These are phyloP conservation scores for Drosophila watanabei DNA, from an alignment of 1,140 invertebrate genomes.

Conservation along the genomic window DNA sequence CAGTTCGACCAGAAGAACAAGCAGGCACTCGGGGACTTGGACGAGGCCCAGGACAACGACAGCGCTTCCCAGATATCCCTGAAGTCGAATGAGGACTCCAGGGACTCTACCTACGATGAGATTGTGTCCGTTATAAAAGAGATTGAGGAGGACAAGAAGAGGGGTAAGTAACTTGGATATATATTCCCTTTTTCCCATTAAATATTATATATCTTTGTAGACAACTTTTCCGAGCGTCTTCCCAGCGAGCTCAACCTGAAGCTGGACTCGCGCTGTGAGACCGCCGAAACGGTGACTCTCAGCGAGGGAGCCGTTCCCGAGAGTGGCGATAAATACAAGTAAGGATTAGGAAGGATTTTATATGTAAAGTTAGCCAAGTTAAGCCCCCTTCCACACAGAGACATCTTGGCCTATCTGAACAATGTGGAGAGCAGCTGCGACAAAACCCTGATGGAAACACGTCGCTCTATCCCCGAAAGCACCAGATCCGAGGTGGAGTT, in stretches of 20 bases:
- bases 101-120: constrained; percentile 82
- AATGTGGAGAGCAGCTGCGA: constrained; percentile 84
- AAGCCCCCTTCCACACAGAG: constrained; percentile 43
- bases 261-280: constrained; percentile 62
- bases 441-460: constrained; percentile 79
- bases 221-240: constrained; percentile 73
- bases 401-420: constrained; percentile 82
- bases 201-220: constrained; percentile 23
- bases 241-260: constrained; percentile 71
- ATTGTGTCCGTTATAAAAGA: constrained; percentile 85
- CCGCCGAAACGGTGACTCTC: constrained; percentile 56
- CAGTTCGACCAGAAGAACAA: constrained; percentile 67
- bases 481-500: constrained; percentile 82
- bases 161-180: constrained; percentile 45
- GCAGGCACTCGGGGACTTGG: constrained; percentile 48
- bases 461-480: constrained; percentile 77
- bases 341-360: not conserved
- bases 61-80: constrained; percentile 66
- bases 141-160: constrained; percentile 83
- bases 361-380: not conserved
- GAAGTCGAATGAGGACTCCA: constrained; percentile 76
- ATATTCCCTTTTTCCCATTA: not conserved
- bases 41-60: constrained; percentile 57
- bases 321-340: constrained; percentile 82
- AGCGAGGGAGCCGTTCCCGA: constrained; percentile 50